These are phyloP conservation scores for Geotrupes spiniger DNA, from an alignment of 2,888 invertebrate species.

Conservation along the genomic window DNA sequence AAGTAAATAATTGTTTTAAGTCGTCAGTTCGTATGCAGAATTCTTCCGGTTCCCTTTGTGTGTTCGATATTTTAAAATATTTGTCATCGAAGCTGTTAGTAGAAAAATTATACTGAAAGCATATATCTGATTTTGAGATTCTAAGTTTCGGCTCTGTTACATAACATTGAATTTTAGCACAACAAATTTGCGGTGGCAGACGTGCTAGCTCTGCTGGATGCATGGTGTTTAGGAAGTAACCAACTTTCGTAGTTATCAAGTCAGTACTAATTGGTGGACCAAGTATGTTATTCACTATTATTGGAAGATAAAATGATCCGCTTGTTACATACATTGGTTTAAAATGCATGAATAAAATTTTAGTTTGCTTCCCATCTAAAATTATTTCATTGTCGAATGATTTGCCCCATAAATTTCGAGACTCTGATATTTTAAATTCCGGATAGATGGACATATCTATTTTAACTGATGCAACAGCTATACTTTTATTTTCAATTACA, in stretches of 20 bases:
- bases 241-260: constrained; percentile 3
- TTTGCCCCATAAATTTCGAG: neutral
- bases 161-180: constrained; percentile 1
- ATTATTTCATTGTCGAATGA: neutral
- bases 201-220: neutral
- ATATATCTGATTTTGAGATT: constrained; percentile 1
- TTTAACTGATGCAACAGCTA: neutral
- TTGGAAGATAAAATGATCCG: constrained; percentile 7
- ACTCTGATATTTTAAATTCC: constrained; percentile 10
- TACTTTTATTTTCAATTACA: constrained; percentile 9
- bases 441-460: constrained; percentile 10
- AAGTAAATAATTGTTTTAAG: constrained; percentile 3
- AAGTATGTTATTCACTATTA: constrained; percentile 12
- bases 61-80: constrained; percentile 4
- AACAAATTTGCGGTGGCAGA: neutral
- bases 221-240: neutral
- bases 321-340: constrained; percentile 4
- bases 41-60: constrained; percentile 4
- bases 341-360: constrained; percentile 9
- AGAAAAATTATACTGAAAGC: neutral
- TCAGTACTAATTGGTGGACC: constrained; percentile 7
- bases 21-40: constrained; percentile 12
- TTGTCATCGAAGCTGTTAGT: constrained; percentile 1
- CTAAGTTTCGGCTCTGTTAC: constrained; percentile 9
- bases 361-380: neutral